Evolutionary conservation across 2,797 vertebrate species (phyloP), one percentile per base, ranked within the genome.

Genomic region (Sebastiscus tertius): DNA sequence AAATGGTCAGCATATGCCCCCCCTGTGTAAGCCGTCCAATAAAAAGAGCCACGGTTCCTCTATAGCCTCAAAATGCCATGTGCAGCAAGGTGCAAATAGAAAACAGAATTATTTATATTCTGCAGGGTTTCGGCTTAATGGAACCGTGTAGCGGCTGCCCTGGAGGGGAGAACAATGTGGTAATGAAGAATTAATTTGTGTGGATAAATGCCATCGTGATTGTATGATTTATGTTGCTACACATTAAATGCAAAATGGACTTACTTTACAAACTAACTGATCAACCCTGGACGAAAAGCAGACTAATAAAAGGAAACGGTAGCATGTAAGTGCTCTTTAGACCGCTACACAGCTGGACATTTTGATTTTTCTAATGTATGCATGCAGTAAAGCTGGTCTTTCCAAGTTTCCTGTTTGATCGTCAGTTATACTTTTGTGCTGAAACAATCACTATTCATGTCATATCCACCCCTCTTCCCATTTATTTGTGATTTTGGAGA

Each of bases 151-250:
- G 71, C 4, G 22, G 67, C 72, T 82, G 72, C 85, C 80, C 75
- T 60, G 72, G 29, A 84, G 84, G 80, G 42, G 72, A 78, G 72
- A 80, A 67, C 69, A 75, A 75, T 33, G 88, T 61, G 70, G 83
- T 86, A 88, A 91, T 88, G 82, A 88, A 81, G 83, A 88, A 89
- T 88, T 88, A 58, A 91, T 91, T 87, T 85, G 62, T 80, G 73
- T 83, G 71, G 67, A 77, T 72, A 75, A 86, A 89, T 62, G 55
- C 67, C 74, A 70, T 22, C 73, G 52, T 62, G 75, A 87, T 87
- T 84, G 70, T 77, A 80, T 87, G 80, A 91, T 87, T 90, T 80
- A 91, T 86, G 79, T 78, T 68, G 24, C 33, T 34, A 18, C 60
- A 70, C 18, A 39, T 74, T 72, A 64, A 69, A 82, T 59, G 55